Percentiles rank a stretch among this genome's conserved stretches.
These are phyloP conservation scores for Ispidina picta DNA, from an alignment of 2,797 vertebrate species.

Conservation along the genomic window DNA sequence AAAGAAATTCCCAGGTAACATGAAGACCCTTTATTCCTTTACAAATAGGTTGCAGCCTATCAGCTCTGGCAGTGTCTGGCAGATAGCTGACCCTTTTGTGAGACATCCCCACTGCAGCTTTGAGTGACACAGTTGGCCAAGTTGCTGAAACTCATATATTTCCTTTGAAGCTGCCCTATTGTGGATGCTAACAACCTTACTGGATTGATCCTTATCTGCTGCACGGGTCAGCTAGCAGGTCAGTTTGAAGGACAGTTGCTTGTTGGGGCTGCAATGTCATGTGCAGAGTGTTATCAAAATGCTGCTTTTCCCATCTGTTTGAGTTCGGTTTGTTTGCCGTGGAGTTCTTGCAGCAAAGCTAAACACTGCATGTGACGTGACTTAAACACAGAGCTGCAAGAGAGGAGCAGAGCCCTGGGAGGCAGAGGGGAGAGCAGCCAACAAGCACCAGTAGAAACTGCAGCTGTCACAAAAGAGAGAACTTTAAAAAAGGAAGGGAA, in stretches of 20 bases:
- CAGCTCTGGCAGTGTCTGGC: neutral
- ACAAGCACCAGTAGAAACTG: constrained; percentile 51
- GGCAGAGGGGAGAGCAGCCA: constrained; percentile 17
- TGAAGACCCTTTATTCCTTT: constrained; percentile 11
- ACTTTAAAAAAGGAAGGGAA: constrained; percentile 52
- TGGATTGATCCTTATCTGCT: neutral
- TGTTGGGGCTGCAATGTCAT: neutral
- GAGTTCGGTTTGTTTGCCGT: neutral
- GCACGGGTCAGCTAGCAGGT: neutral
- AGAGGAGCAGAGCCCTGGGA: constrained; percentile 28
- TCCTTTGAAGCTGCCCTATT: neutral
- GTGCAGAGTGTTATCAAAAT: neutral
- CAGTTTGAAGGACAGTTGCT: neutral
- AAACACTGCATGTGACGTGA: neutral
- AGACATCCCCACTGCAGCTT: neutral
- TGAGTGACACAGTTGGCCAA: constrained; percentile 10
- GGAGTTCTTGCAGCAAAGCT: neutral
- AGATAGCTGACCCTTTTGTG: constrained; percentile 9
- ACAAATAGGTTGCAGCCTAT: neutral
- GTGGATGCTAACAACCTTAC: neutral
- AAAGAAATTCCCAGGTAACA: constrained; percentile 18
- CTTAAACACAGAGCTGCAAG: neutral
- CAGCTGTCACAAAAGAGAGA: constrained; percentile 66
- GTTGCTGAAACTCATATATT: neutral
- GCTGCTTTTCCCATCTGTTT: neutral